Conservation (phyloP, 2,888 invertebrate species). For the Crossocerus cetratus region DNA sequence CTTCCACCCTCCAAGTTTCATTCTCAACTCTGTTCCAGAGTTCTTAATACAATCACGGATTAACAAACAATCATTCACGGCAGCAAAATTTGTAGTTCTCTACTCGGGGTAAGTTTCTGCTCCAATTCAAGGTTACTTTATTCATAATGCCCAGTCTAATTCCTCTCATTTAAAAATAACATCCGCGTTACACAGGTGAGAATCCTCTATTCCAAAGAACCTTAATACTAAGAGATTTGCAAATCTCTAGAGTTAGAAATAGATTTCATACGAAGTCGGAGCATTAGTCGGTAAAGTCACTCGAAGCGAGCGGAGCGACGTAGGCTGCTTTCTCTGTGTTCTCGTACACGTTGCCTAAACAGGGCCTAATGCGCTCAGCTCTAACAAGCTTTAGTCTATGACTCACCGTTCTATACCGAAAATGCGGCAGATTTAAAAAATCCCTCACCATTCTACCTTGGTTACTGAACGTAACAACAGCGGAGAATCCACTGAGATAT, state of each 20-base stretch:
- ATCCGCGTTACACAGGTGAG: neutral
- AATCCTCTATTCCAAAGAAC: too few species aligned
- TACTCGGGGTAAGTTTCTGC: neutral
- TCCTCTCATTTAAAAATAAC: neutral
- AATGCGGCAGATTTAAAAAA: neutral
- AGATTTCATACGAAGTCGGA: too few species aligned
- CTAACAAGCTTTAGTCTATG: constrained; percentile 30
- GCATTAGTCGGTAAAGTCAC: too few species aligned
- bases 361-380: constrained; percentile 20
- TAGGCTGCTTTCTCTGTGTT: constrained; percentile 1
- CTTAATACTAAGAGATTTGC: too few species aligned
- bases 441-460: neutral
- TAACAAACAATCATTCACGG: too few species aligned
- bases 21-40: too few species aligned
- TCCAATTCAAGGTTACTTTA: constrained; percentile 4
- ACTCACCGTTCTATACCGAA: constrained; percentile 1
- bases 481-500: too few species aligned
- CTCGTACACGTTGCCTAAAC: constrained; percentile 23
- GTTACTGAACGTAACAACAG: neutral
- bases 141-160: neutral
- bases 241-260: too few species aligned
- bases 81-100: too few species aligned
- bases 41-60: too few species aligned
- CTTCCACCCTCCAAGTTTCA: neutral
- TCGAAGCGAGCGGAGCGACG: too few species aligned